phyloP scores from a whole-genome alignment of 53 echinoderm and acorn worm species.

The Arbacia lixula region DNA sequence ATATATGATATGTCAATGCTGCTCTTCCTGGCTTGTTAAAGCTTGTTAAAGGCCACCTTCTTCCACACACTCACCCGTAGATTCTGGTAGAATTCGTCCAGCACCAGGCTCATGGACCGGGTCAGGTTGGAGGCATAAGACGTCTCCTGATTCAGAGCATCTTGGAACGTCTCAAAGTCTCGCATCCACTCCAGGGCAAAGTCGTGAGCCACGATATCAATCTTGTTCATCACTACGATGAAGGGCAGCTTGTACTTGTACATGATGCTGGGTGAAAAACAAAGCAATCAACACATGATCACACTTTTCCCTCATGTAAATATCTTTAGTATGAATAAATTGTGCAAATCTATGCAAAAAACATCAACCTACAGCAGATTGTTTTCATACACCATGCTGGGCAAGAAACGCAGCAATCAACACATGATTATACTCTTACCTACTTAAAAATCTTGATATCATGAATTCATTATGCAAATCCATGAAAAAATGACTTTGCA shows the following conservation, averaged over 20 bases:
- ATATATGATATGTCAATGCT: too few relatives aligned
- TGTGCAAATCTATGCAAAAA: background rate
- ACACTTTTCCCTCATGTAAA: too few relatives aligned
- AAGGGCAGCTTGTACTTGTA: slow-evolving; percentile 97
- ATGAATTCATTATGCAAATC: too few relatives aligned
- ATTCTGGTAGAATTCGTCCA: slow-evolving; percentile 96
- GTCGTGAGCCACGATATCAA: slow-evolving; percentile 85
- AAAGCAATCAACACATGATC: too few relatives aligned
- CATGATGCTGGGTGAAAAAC: slow-evolving; percentile 70
- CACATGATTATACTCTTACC: too few relatives aligned
- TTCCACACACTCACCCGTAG: slow-evolving; percentile 75
- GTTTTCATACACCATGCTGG: background rate
- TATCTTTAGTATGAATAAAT: too few relatives aligned
- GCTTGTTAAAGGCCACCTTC: too few relatives aligned
- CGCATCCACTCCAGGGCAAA: slow-evolving; percentile 98
- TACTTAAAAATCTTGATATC: too few relatives aligned
- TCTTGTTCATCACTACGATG: slow-evolving; percentile 94
- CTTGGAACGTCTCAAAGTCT: slow-evolving; percentile 94
- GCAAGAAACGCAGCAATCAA: too few relatives aligned
- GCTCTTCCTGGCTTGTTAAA: too few relatives aligned
- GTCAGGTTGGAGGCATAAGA: slow-evolving; percentile 95
- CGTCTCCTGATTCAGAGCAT: slow-evolving; percentile 88
- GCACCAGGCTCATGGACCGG: slow-evolving; percentile 91
- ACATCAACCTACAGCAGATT: background rate
- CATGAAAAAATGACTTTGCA: too few relatives aligned